Evolutionary conservation across 2,888 invertebrate genomes (phyloP), one percentile per base, ranked within the genome.

Genomic region (Elaeidobius kamerunicus): DNA sequence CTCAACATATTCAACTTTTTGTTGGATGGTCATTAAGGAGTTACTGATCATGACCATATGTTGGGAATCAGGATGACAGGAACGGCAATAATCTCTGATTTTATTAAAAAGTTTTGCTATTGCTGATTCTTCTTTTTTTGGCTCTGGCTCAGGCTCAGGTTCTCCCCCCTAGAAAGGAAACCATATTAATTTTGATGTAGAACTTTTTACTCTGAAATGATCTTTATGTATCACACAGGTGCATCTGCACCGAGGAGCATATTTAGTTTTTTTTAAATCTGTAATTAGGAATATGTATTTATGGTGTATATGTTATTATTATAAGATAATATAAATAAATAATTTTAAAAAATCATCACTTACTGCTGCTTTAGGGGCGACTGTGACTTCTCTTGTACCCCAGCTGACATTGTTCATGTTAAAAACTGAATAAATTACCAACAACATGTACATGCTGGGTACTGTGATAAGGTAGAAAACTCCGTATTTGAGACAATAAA

Each of bases 401-500:
- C 96, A 96, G 1, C 88, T 85, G 2, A 96, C 89, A 65, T 92
- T 88, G 70, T 96, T 91, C 75, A 96, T 79, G 70, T 96, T 96
- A 69, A 93, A 92, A 18, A 95, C 77, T 0, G 94, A 91, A 70
- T 92, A 96, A 49, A 96, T 87, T 60, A 94, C 86, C 46, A 96
- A 78, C 67, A 96, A 75, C 80, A 96, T 84, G 71, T 95, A 96
- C 88, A 95, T 95, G 60, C 92, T 90, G 0, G 96, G 96, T 45
- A 96, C 91, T 4, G 93, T 90, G 39, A 96, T 83, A 69, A 89
- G 89, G 71, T 96, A 96, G 32, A 96, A 81, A 53, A 82, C 68
- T 12, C 88, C 81, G 63, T 84, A 86, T 28, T 85, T 69, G n/a
- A 94, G 71, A 58, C 91, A 91, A 36, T 75, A 70, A 45, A 86